Base-by-base conservation (phyloP, 2,888 invertebrate species). In the Camptogramma bilineatum region DNA sequence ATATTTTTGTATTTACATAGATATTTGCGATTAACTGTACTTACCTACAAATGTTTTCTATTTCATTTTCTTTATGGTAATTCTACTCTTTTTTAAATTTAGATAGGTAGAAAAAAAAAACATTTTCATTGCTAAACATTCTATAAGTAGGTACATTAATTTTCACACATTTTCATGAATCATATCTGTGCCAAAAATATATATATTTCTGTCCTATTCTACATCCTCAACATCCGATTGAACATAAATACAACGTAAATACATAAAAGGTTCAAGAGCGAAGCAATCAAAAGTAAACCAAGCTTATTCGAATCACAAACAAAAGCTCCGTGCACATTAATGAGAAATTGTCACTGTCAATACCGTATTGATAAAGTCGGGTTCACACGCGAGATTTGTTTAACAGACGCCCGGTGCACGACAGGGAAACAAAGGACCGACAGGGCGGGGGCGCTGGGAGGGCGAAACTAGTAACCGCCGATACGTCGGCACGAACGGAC, bases 351-450 rank as follows among this genome's bases (percentile, higher is more conserved):
- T 58, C 58, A 62, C 54, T 66, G 52, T 34, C 65, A 58, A 62
- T 68, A 70, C 58, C 64, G 70, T 69, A 72, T 74, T 73, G 72
- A 69, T 73, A 71, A 70, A 73, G 70, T 59, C 58, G 80, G 84
- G 86, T 88, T 87, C 84, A 69, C 82, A 80, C 73, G 73, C 70
- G 71, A 89, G 88, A 87, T 87, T 88, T 89, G 89, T 87, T 85
- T 85, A 85, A 85, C 85, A 83, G 74, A 79, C 68, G 66, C 62
- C 79, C 79, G 80, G 82, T 78, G 83, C 85, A 84, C 84, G 85
- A 81, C 79, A 83, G 85, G 85, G 91, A 91, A 91, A 93, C 92
- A 93, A 93, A 92, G 92, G 89, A 81, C 83, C 82, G 78, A 87
- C 87, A 89, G 90, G 34, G 87, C 85, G 87, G 91, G 90, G 88